Evolutionary conservation across 2,888 invertebrate species (phyloP).

Genomic region (Vandiemenella viatica): DNA sequence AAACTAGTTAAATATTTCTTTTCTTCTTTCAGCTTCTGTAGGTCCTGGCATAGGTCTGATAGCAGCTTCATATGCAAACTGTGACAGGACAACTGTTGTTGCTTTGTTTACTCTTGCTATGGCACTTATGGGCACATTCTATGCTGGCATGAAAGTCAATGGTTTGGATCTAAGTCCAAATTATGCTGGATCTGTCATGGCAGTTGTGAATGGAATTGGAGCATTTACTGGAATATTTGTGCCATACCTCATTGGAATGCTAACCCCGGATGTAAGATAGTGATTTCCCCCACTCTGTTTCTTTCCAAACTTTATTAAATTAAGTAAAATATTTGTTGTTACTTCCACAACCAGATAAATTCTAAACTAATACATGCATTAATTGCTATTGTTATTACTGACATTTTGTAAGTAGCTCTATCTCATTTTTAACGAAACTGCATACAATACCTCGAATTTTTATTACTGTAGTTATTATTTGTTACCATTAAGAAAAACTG

Average conservation of each 20-base stretch:
- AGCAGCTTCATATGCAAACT: conserved; percentile 51
- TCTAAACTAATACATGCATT: too few species aligned
- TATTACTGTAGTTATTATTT: too few species aligned
- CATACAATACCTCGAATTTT: too few species aligned
- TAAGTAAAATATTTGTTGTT: too few species aligned
- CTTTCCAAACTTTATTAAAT: too few species aligned
- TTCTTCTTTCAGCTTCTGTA: conserved; percentile 33
- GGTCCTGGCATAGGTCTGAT: conserved; percentile 52
- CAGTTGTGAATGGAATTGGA: conserved; percentile 53
- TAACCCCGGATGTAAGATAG: conserved; percentile 45
- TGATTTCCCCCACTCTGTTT: background rate
- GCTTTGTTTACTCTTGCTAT: conserved; percentile 48
- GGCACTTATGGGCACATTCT: conserved; percentile 55
- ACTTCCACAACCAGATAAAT: too few species aligned
- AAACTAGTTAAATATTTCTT: too few species aligned
- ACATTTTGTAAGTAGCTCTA: too few species aligned
- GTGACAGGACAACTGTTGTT: conserved; percentile 43
- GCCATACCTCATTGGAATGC: conserved; percentile 47
- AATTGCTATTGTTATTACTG: too few species aligned
- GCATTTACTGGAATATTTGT: conserved; percentile 55
- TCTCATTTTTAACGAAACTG: too few species aligned
- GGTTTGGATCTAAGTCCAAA: conserved; percentile 50
- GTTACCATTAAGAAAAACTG: too few species aligned
- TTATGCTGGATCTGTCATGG: conserved; percentile 52
- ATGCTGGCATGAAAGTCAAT: conserved; percentile 55